Conservation (phyloP, 2,797 vertebrate species). For the Ficedula albicollis region DNA sequence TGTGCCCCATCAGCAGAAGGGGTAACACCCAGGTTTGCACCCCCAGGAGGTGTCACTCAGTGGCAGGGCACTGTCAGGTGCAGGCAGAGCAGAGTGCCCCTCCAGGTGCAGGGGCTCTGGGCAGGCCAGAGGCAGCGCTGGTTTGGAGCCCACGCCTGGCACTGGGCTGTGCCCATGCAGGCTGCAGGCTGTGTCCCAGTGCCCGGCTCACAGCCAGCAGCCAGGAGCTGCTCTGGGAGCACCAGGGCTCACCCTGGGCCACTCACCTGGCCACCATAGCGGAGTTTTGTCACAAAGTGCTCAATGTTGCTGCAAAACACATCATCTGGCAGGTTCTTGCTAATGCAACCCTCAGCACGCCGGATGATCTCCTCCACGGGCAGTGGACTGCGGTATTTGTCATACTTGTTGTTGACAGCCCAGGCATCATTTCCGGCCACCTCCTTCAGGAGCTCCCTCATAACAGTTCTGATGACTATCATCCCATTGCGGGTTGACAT, state of each 20-base stretch:
- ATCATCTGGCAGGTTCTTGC: too few relatives aligned
- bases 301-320: not conserved
- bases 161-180: too few relatives aligned
- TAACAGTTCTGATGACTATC: too few relatives aligned
- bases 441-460: not conserved
- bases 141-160: too few relatives aligned
- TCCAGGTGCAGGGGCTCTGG: too few relatives aligned
- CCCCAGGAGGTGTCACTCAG: not conserved
- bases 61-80: not conserved
- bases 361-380: not conserved
- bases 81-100: not conserved
- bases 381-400: accelerated
- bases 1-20: accelerated
- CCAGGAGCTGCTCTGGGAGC: too few relatives aligned
- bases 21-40: not conserved
- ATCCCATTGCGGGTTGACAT: too few relatives aligned
- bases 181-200: too few relatives aligned
- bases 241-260: too few relatives aligned
- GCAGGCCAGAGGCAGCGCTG: too few relatives aligned
- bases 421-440: not conserved
- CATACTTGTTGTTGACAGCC: not conserved
- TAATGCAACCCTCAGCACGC: accelerated
- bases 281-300: not conserved
- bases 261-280: slow-evolving; percentile 48
- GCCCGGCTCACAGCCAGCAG: too few relatives aligned